phyloP scores from a whole-genome alignment of 2,113 vertebrate genomes.

The Orthonyx spaldingii region DNA sequence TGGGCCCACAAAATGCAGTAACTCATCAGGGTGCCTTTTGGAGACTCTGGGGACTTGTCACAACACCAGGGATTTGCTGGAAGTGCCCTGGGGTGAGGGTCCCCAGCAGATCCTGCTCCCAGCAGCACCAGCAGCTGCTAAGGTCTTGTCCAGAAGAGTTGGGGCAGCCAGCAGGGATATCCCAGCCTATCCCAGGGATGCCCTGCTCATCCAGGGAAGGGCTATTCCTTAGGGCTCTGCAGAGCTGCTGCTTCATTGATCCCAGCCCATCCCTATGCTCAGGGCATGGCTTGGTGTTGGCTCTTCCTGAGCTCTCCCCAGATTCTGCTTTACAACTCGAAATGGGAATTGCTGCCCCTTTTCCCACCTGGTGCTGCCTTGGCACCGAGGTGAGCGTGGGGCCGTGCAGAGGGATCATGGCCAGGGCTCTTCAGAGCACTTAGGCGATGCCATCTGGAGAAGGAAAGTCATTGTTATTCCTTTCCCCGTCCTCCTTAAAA shows the following conservation, averaged over 20 bases:
- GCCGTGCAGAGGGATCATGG: background rate
- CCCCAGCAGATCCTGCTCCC: fast-evolving
- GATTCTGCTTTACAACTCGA: background rate
- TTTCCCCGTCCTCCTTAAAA: background rate
- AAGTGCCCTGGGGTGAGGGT: background rate
- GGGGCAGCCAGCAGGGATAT: background rate
- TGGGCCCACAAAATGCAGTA: background rate
- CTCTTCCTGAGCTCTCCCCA: background rate
- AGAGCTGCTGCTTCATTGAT: background rate
- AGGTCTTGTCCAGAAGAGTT: background rate
- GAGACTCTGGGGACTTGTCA: background rate
- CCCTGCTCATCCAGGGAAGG: background rate
- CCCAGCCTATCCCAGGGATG: background rate
- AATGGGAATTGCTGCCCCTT: background rate
- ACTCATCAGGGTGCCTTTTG: background rate
- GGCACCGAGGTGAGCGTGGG: background rate
- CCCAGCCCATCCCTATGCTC: background rate
- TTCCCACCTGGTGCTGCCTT: background rate
- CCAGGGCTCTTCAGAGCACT: background rate
- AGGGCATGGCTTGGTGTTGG: background rate
- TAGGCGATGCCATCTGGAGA: background rate
- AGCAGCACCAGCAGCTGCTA: background rate
- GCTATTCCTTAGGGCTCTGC: background rate
- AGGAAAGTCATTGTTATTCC: background rate
- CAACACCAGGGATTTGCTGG: background rate